Conservation (phyloP, 1,140 invertebrate species). For the Cydia fagiglandana region DNA sequence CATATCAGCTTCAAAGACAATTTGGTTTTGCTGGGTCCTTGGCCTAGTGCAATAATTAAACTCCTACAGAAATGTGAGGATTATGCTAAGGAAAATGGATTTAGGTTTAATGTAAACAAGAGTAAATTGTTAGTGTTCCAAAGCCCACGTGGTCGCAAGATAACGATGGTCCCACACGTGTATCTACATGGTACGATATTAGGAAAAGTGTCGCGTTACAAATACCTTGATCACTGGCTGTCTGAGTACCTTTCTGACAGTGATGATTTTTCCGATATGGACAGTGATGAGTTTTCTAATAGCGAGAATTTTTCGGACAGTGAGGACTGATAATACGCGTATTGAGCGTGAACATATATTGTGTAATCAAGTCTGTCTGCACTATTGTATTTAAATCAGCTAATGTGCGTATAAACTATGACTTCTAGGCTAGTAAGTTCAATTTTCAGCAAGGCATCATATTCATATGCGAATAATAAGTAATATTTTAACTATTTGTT, state of each 20-base stretch:
- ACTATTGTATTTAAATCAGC: too few relatives aligned
- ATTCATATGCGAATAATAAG: too few relatives aligned
- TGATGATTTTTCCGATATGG: slow-evolving; percentile 8
- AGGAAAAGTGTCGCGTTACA: background rate
- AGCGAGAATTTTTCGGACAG: background rate
- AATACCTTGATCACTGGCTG: background rate
- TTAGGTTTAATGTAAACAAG: slow-evolving; percentile 1
- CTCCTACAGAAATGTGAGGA: background rate
- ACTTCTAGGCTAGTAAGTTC: too few relatives aligned
- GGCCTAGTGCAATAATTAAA: background rate
- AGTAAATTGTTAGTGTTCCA: background rate
- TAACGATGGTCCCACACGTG: background rate
- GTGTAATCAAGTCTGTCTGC: too few relatives aligned
- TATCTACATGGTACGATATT: slow-evolving; percentile 6
- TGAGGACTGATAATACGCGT: slow-evolving; percentile 8
- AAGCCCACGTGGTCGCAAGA: background rate
- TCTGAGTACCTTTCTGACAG: background rate
- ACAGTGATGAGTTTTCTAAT: slow-evolving; percentile 12
- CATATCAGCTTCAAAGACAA: background rate
- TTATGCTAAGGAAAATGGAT: slow-evolving; percentile 3
- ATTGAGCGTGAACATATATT: too few relatives aligned
- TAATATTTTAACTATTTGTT: too few relatives aligned
- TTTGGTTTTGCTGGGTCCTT: slow-evolving; percentile 2
- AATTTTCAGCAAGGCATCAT: too few relatives aligned
- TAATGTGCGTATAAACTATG: too few relatives aligned